Evolutionary conservation across 2,888 invertebrate genomes (phyloP).

Genomic region (Torymus auratus): DNA sequence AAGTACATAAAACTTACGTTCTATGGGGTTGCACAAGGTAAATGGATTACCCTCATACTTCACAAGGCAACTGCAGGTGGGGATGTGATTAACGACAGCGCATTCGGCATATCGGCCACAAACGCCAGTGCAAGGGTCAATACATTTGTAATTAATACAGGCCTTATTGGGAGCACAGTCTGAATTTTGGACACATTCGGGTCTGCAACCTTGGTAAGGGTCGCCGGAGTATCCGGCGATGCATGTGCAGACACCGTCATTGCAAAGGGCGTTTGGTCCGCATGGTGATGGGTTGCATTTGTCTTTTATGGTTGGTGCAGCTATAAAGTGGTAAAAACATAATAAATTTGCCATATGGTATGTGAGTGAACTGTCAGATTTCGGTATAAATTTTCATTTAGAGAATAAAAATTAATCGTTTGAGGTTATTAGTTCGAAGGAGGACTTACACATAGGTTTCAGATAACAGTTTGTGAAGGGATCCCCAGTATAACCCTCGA

Average conservation of each 20-base stretch:
- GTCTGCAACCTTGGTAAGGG: constrained; percentile 83
- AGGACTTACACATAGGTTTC: constrained; percentile 46
- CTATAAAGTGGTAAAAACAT: constrained; percentile 39
- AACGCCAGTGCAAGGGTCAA: constrained; percentile 88
- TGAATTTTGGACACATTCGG: constrained; percentile 88
- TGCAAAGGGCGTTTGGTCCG: constrained; percentile 86
- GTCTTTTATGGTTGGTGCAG: constrained; percentile 74
- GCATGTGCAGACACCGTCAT: constrained; percentile 75
- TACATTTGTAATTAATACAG: constrained; percentile 88
- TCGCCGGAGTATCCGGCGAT: constrained; percentile 75
- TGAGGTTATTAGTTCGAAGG: neutral
- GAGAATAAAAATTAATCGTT: neutral
- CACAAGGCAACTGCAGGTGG: constrained; percentile 80
- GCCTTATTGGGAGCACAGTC: constrained; percentile 87
- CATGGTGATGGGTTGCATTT: constrained; percentile 85
- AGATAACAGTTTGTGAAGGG: constrained; percentile 80
- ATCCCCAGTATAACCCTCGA: constrained; percentile 85
- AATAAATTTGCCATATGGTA: neutral
- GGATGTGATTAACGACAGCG: constrained; percentile 85
- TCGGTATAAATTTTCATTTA: neutral
- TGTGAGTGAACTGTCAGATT: neutral
- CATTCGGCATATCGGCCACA: constrained; percentile 88
- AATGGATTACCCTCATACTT: constrained; percentile 80
- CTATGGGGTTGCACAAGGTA: constrained; percentile 71
- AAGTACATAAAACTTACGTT: constrained; percentile 59